These are phyloP conservation scores for Batillaria attramentaria DNA, from an alignment of 1,140 invertebrate species.

Conservation along the genomic window DNA sequence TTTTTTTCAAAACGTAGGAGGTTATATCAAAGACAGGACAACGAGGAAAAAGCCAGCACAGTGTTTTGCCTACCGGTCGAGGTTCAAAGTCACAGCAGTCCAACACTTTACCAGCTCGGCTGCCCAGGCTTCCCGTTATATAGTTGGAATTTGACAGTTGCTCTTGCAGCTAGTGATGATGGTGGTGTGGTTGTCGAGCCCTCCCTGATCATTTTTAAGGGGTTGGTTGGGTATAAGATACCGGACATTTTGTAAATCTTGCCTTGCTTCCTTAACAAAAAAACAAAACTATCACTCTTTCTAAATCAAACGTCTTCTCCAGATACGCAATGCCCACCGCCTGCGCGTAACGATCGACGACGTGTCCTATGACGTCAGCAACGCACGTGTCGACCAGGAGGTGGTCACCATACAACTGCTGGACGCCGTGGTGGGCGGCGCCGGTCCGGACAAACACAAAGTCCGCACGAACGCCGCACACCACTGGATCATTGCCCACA, in stretches of 20 bases:
- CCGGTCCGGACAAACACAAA: conserved; percentile 8
- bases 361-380: conserved; percentile 38
- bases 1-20: too few species aligned
- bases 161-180: too few species aligned
- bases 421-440: conserved; percentile 30
- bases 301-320: not conserved
- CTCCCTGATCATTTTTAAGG: not conserved
- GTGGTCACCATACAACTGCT: conserved; percentile 34
- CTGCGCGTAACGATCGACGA: conserved; percentile 34
- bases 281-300: not conserved
- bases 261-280: not conserved
- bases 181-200: not conserved
- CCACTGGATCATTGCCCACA: conserved; percentile 32
- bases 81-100: too few species aligned
- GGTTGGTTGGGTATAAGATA: too few species aligned
- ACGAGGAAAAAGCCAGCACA: too few species aligned
- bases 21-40: too few species aligned
- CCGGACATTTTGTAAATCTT: not conserved
- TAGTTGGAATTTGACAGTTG: too few species aligned
- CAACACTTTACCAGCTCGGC: too few species aligned
- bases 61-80: too few species aligned
- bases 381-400: conserved; percentile 29
- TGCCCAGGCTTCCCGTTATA: too few species aligned
- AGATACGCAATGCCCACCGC: conserved; percentile 33
- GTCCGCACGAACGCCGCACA: conserved; percentile 30